Conservation (phyloP, 2,888 invertebrate genomes). For the Drosophila lacicola region DNA sequence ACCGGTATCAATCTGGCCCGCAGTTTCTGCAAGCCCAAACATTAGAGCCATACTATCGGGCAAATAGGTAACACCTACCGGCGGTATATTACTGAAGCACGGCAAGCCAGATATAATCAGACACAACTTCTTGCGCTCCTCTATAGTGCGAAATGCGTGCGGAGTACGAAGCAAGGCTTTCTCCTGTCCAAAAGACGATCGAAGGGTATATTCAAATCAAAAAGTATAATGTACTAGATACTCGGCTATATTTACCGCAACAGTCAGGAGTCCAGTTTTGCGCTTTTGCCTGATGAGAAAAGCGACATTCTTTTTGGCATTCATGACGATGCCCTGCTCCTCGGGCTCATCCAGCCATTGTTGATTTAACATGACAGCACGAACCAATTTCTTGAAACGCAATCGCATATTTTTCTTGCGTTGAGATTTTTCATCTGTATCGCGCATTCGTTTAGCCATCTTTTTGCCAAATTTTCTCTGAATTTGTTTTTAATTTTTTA, state of each 20-base stretch:
- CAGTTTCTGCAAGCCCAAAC: slow-evolving; percentile 85
- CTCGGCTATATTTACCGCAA: slow-evolving; percentile 26
- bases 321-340: slow-evolving; percentile 41
- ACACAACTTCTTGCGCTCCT: slow-evolving; percentile 87
- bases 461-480: neutral
- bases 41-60: neutral
- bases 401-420: slow-evolving; percentile 19
- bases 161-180: slow-evolving; percentile 88
- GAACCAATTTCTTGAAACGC: slow-evolving; percentile 37
- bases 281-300: slow-evolving; percentile 44
- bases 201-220: too few relatives aligned
- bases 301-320: slow-evolving; percentile 50
- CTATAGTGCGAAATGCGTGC: slow-evolving; percentile 86
- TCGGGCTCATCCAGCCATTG: slow-evolving; percentile 49
- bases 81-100: slow-evolving; percentile 88
- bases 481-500: neutral
- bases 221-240: too few relatives aligned
- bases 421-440: neutral
- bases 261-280: slow-evolving; percentile 44
- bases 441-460: slow-evolving; percentile 26
- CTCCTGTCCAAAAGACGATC: slow-evolving; percentile 85
- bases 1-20: slow-evolving; percentile 88
- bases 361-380: slow-evolving; percentile 28
- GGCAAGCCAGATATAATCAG: slow-evolving; percentile 87
- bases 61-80: slow-evolving; percentile 77